A percentile compares a stretch with the other conserved stretches of the same genome.
Evolutionary conservation across 2,113 vertebrate genomes (phyloP).

Genomic region (Catharus bicknelli): DNA sequence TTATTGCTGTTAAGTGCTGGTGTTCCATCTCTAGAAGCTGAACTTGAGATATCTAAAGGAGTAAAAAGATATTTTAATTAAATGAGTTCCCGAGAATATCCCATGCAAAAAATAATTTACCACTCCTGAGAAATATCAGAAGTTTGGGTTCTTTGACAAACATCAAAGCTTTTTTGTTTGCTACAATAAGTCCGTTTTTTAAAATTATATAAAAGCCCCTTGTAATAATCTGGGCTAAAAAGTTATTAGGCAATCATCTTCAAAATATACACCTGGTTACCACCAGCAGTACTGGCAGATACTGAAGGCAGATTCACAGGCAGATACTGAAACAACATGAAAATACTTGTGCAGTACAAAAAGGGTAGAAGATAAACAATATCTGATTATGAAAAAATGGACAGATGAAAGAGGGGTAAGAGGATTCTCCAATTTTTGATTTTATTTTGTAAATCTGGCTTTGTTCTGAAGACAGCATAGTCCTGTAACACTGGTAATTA

Average conservation of each 20-base stretch:
- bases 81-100: neutral
- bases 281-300: neutral
- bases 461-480: neutral
- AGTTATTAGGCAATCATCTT: neutral
- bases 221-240: neutral
- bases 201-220: neutral
- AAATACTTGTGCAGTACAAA: neutral
- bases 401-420: neutral
- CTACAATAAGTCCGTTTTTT: too few species aligned
- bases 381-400: neutral
- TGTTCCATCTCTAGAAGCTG: slow-evolving; percentile 76
- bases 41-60: slow-evolving; percentile 73
- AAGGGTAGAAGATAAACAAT: neutral
- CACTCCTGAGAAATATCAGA: neutral
- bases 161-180: neutral
- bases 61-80: slow-evolving; percentile 34
- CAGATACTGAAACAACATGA: neutral
- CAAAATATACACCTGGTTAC: neutral
- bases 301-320: neutral
- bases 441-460: neutral
- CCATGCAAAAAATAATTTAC: neutral
- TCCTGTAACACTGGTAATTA: neutral
- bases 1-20: slow-evolving; percentile 67
- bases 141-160: neutral
- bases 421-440: neutral